phyloP scores from a whole-genome alignment of 2,888 invertebrate species.

The Salticus scenicus region DNA sequence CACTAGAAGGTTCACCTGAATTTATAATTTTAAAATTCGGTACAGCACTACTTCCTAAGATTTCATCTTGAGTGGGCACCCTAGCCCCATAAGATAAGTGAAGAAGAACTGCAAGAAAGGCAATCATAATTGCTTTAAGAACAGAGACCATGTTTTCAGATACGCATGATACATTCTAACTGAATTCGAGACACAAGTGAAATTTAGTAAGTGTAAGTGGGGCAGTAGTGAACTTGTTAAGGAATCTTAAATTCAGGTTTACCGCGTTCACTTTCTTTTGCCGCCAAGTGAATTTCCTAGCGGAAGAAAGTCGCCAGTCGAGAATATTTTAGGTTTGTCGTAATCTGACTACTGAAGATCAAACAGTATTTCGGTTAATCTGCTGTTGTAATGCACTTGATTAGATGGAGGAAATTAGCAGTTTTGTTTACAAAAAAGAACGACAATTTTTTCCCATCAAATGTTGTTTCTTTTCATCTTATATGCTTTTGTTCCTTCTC shows the following conservation, averaged over 20 bases:
- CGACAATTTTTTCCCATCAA: too few relatives aligned
- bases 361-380: too few relatives aligned
- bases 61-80: neutral
- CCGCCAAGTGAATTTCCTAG: constrained; percentile 11
- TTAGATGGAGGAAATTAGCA: too few relatives aligned
- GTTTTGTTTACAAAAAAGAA: too few relatives aligned
- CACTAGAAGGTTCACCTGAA: too few relatives aligned
- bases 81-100: constrained; percentile 17
- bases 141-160: constrained; percentile 36
- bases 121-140: neutral
- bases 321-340: too few relatives aligned
- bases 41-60: neutral
- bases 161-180: constrained; percentile 45
- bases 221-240: constrained; percentile 22
- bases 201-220: constrained; percentile 31
- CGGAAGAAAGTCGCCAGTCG: neutral
- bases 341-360: too few relatives aligned
- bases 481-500: too few relatives aligned
- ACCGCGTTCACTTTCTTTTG: constrained; percentile 6
- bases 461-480: too few relatives aligned
- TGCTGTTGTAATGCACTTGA: too few relatives aligned
- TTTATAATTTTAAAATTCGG: neutral
- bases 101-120: neutral
- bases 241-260: constrained; percentile 44
- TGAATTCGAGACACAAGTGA: constrained; percentile 29